Conservation (phyloP, 2,888 invertebrate genomes). For the Machimus rusticus region DNA sequence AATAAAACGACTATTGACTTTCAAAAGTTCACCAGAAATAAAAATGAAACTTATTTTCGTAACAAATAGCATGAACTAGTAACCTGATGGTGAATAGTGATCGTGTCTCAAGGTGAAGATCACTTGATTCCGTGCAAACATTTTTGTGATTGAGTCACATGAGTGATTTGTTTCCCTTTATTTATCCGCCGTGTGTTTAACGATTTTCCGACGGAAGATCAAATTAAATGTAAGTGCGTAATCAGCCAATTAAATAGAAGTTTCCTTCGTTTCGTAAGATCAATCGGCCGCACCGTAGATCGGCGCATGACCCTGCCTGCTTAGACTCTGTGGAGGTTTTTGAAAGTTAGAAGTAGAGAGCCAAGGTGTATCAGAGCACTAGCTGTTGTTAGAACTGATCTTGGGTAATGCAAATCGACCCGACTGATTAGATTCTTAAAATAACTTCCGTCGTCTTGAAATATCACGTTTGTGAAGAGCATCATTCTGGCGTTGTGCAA, state of each 20-base stretch:
- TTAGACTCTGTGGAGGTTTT: not conserved
- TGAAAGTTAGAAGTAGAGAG: not conserved
- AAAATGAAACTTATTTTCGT: not conserved
- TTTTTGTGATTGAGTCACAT: not conserved
- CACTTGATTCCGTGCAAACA: not conserved
- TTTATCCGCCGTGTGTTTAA: not conserved
- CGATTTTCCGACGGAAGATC: not conserved
- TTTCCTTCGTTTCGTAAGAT: not conserved
- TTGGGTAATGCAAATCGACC: not conserved
- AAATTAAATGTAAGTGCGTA: not conserved
- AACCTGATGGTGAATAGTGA: not conserved
- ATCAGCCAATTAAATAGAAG: not conserved
- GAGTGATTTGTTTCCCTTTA: not conserved
- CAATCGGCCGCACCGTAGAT: not conserved
- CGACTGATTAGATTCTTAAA: not conserved
- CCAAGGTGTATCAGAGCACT: not conserved
- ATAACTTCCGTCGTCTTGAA: not conserved
- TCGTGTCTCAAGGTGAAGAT: not conserved
- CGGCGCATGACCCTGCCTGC: not conserved
- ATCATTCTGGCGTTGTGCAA: not conserved
- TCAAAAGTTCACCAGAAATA: not conserved
- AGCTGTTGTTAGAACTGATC: not conserved
- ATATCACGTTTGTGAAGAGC: not conserved
- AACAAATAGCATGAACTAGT: not conserved
- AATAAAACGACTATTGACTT: not conserved